Percentiles rank a stretch among this genome's conserved stretches.
Evolutionary conservation across 1,140 invertebrate species (phyloP).

Genomic region (Lethrus apterus): DNA sequence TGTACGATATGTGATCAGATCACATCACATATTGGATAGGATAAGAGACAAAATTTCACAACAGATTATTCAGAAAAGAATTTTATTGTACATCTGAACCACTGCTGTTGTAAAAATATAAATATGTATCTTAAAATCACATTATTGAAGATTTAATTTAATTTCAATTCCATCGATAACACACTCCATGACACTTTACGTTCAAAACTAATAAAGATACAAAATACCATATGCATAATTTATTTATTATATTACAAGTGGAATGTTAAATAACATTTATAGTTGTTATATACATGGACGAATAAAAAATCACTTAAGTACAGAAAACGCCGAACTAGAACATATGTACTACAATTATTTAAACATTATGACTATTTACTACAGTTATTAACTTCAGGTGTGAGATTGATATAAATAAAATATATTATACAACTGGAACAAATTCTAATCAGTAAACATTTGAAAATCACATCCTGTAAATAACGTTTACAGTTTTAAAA

Average conservation of each 20-base stretch:
- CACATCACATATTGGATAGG: no score
- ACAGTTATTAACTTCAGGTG: conserved; percentile 1
- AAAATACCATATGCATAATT: no score
- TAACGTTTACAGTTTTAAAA: neutral
- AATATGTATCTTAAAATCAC: no score
- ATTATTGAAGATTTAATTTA: no score
- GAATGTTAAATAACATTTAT: conserved; percentile 19
- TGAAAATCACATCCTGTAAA: neutral
- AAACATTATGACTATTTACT: conserved; percentile 2
- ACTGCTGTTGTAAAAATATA: no score
- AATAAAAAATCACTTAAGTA: conserved; percentile 16
- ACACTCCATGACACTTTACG: no score
- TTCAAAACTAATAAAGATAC: no score
- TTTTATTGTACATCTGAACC: no score
- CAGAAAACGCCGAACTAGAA: conserved; percentile 5
- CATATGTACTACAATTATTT: neutral
- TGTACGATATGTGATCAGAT: no score
- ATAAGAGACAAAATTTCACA: no score
- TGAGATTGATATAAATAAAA: conserved; percentile 8
- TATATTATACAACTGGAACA: conserved; percentile 6
- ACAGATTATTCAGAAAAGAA: no score
- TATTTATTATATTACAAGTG: conserved; percentile 16
- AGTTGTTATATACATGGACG: conserved; percentile 16
- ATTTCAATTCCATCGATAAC: no score
- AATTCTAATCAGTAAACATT: neutral